These are phyloP conservation scores for Sebastes schlegelii DNA, from an alignment of 2,113 vertebrate genomes.

Conservation along the genomic window DNA sequence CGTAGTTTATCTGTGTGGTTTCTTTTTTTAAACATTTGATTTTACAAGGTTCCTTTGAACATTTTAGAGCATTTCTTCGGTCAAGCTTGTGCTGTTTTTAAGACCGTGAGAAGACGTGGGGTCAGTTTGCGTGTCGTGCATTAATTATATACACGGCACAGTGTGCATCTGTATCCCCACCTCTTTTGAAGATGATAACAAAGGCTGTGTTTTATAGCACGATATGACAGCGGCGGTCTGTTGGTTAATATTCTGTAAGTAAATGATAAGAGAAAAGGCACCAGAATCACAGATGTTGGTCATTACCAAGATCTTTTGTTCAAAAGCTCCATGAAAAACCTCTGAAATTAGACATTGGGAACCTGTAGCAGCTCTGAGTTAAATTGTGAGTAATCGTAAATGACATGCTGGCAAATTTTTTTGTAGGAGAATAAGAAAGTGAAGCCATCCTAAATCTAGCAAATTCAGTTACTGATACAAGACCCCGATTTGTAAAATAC, in stretches of 20 bases:
- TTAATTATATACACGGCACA: neutral
- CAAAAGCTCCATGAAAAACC: neutral
- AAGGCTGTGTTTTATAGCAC: too few species aligned
- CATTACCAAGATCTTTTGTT: neutral
- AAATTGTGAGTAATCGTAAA: neutral
- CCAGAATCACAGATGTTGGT: constrained; percentile 6
- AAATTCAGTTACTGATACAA: neutral
- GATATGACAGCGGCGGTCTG: neutral
- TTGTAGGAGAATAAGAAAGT: neutral
- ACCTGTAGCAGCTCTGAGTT: neutral
- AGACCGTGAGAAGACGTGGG: neutral
- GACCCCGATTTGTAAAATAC: constrained; percentile 9
- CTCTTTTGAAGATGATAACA: neutral
- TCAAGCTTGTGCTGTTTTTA: constrained; percentile 6
- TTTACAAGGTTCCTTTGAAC: constrained; percentile 3
- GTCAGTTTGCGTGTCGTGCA: neutral
- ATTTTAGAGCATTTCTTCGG: neutral
- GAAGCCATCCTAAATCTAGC: neutral
- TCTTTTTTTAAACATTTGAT: neutral
- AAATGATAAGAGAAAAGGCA: neutral
- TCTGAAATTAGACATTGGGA: neutral
- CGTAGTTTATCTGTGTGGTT: neutral
- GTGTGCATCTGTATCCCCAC: neutral
- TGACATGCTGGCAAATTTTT: neutral
- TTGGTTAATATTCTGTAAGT: constrained; percentile 1